Evolutionary conservation across 2,888 invertebrate genomes (phyloP).

Genomic region (Strigamia transsilvanica): DNA sequence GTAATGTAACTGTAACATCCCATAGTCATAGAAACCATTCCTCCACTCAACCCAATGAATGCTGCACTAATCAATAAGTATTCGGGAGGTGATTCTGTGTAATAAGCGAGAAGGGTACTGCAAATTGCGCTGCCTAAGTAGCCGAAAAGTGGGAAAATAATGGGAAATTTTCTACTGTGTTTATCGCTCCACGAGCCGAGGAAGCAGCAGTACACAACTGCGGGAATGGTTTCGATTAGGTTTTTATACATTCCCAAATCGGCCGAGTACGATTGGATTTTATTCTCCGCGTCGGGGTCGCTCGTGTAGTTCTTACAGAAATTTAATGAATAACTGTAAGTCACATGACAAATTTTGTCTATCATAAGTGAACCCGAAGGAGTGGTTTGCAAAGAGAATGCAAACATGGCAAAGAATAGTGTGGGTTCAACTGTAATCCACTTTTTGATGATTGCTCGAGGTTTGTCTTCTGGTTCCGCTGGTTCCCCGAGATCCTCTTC

Average conservation of each 20-base stretch:
- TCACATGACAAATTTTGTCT: background rate
- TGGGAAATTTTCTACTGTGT: constrained; percentile 65
- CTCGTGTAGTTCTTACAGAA: background rate
- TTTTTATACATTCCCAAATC: background rate
- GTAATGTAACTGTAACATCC: constrained; percentile 72
- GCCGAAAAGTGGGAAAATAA: constrained; percentile 59
- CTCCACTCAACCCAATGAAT: constrained; percentile 65
- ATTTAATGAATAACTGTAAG: background rate
- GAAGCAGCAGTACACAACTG: background rate
- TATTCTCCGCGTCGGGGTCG: background rate
- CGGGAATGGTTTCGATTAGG: background rate
- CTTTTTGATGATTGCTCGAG: background rate
- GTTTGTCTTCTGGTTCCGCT: background rate
- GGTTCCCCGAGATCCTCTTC: too few relatives aligned
- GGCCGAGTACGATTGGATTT: background rate
- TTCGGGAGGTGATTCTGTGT: constrained; percentile 59
- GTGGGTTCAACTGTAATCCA: background rate
- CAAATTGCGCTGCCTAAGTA: background rate
- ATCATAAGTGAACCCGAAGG: background rate
- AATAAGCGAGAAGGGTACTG: background rate
- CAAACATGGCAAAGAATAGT: background rate
- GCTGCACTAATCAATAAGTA: constrained; percentile 62
- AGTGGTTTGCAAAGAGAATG: background rate
- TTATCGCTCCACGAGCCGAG: constrained; percentile 62
- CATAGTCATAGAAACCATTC: constrained; percentile 65